Conservation (phyloP, 2,113 vertebrate species). For the Trichomycterus rosablanca region DNA sequence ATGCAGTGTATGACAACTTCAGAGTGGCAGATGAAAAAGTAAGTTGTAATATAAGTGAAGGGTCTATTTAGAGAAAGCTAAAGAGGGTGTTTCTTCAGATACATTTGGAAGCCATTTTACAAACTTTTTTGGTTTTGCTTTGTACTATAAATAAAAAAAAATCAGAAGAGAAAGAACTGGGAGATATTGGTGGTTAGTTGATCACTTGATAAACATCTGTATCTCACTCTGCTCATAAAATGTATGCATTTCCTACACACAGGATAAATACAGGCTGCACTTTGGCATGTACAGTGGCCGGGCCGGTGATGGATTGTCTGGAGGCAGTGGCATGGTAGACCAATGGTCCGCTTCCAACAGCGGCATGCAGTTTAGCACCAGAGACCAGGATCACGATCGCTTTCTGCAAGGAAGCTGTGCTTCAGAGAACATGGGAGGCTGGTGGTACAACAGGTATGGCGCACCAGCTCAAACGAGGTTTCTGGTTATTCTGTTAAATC, state of each 20-base stretch:
- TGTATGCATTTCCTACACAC: not conserved
- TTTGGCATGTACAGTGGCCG: conserved; percentile 76
- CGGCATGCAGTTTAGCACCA: conserved; percentile 84
- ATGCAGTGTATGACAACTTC: conserved; percentile 79
- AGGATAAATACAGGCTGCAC: conserved; percentile 82
- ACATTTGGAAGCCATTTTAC: no score
- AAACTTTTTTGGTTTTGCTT: no score
- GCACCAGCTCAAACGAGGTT: no score
- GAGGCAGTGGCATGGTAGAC: conserved; percentile 71
- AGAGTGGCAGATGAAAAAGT: conserved; percentile 74
- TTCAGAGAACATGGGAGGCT: conserved; percentile 75
- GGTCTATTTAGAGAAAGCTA: no score
- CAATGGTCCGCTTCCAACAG: conserved; percentile 80
- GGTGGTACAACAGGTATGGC: conserved; percentile 89
- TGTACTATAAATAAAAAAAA: no score
- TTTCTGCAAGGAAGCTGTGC: conserved; percentile 80
- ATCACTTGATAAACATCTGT: no score
- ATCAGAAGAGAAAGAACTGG: no score
- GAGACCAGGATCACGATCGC: conserved; percentile 81
- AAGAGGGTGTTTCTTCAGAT: no score
- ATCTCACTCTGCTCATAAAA: no score
- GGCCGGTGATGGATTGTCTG: conserved; percentile 79
- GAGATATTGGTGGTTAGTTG: no score
- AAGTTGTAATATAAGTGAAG: no score
- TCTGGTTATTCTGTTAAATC: no score